Evolutionary conservation across 2,113 vertebrate genomes (phyloP), one percentile per base, ranked within the genome.

Genomic region (Charadrius vociferus): DNA sequence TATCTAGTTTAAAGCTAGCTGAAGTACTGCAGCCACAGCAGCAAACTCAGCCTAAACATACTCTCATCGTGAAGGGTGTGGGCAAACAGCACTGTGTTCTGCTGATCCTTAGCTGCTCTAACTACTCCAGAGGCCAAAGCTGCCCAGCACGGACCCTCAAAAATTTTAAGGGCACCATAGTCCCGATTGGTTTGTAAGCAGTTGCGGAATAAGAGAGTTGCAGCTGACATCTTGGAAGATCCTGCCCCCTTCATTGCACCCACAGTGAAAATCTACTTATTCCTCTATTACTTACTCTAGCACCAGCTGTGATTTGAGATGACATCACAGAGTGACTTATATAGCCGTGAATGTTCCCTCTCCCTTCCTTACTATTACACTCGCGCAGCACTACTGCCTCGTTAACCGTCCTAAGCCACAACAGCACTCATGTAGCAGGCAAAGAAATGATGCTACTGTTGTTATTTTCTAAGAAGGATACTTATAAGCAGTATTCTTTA

Each of bases 401-500:
- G 0, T 20, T 23, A 41, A 29, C n/a, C 41, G 55, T 41, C 41
- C 68, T 8, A 29, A 90, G 52, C 8, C 45, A 37, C 50, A n/a
- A 34, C 1, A 55, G 77, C 15, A 19, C 32, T 36, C 41, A 3
- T 1, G 32, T 6, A 71, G 70, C 61, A 78, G 37, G 34, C 15
- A 39, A 70, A 47, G 41, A 66, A 58, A 43, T 11, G 58, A 26
- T 2, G n/a, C 37, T 71, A 34, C 43, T 32, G 39, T 6, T 20
- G 26, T 4, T 36, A 21, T 53, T 65, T 47, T 3, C 30, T 34
- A 65, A 75, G 49, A 41, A 84, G 52, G 6, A 17, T 52, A 26
- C 12, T 43, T 68, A 75, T 4, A 82, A 82, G 59, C 22, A 41
- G 18, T 3, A 7, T 49, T 77, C 63, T 78, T 97, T 98, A 98